Evolutionary conservation across 1,140 invertebrate genomes (phyloP).

Genomic region (Drosophila sechellia): DNA sequence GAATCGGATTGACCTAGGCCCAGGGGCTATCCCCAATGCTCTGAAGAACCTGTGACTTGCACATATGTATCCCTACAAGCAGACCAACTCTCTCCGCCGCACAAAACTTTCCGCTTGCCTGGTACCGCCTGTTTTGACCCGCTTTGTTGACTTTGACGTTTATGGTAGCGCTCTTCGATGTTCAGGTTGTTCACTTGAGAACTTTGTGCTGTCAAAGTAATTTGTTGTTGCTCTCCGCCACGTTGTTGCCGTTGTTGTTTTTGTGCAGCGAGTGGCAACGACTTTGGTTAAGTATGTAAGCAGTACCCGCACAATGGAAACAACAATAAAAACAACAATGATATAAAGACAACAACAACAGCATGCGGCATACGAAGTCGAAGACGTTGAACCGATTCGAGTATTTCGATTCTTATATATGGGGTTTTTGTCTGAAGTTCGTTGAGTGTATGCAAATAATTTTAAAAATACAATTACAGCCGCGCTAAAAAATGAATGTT

Average conservation of each 20-base stretch:
- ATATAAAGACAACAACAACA: conserved; percentile 35
- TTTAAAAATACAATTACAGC: conserved; percentile 12
- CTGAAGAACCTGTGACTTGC: conserved; percentile 9
- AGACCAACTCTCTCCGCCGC: conserved; percentile 13
- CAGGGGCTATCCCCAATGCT: background rate
- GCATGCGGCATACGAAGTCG: conserved; percentile 38
- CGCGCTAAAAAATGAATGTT: background rate
- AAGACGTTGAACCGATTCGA: conserved; percentile 69
- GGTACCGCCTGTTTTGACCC: conserved; percentile 27
- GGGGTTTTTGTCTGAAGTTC: conserved; percentile 5
- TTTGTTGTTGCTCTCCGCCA: conserved; percentile 11
- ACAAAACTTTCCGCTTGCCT: conserved; percentile 35
- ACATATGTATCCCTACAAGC: background rate
- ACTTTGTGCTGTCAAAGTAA: conserved; percentile 54
- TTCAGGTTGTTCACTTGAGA: conserved; percentile 64
- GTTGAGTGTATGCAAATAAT: conserved; percentile 20
- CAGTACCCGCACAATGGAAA: conserved; percentile 30
- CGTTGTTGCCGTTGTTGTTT: conserved; percentile 27
- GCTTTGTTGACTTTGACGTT: conserved; percentile 52
- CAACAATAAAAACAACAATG: conserved; percentile 18
- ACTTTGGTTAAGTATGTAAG: conserved; percentile 47
- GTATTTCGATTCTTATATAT: conserved; percentile 34
- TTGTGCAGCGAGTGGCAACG: conserved; percentile 49
- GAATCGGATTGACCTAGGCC: conserved; percentile 22
- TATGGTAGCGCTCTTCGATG: conserved; percentile 29